Conservation (phyloP, 2,113 vertebrate species). For the Ibidorhyncha struthersii region DNA sequence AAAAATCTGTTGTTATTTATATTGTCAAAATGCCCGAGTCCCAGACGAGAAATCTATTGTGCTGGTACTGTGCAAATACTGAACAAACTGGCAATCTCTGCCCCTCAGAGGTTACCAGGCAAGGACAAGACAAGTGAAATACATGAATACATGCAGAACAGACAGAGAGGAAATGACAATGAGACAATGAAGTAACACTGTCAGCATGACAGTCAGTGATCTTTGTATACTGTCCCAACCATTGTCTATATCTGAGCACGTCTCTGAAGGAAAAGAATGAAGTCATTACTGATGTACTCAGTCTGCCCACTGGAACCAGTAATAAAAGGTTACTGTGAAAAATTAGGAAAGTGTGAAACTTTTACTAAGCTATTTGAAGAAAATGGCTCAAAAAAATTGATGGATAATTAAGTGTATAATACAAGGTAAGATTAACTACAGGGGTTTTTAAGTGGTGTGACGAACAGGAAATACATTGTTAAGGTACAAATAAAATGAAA, state of each 20-base stretch:
- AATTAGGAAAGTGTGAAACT: not conserved
- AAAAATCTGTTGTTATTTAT: not conserved
- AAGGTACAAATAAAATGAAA: not conserved
- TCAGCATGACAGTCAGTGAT: not conserved
- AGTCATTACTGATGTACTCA: not conserved
- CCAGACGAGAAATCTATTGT: not conserved
- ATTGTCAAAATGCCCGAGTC: not conserved
- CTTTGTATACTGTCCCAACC: not conserved
- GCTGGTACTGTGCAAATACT: not conserved
- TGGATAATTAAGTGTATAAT: not conserved
- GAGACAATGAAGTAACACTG: conserved; percentile 17
- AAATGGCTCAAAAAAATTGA: not conserved
- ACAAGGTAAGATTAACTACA: not conserved
- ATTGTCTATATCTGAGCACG: not conserved
- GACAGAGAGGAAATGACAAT: conserved; percentile 3
- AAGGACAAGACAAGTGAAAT: conserved; percentile 38
- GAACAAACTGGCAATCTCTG: conserved; percentile 3
- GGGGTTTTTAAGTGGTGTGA: not conserved
- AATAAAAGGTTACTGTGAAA: not conserved
- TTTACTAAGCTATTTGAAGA: not conserved
- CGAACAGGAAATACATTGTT: not conserved
- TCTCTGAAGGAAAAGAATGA: not conserved
- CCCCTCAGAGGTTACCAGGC: not conserved
- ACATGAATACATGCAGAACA: conserved; percentile 15
- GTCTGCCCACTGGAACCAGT: not conserved